phyloP scores from a whole-genome alignment of 2,888 invertebrate species.

The Eilema sororculum region DNA sequence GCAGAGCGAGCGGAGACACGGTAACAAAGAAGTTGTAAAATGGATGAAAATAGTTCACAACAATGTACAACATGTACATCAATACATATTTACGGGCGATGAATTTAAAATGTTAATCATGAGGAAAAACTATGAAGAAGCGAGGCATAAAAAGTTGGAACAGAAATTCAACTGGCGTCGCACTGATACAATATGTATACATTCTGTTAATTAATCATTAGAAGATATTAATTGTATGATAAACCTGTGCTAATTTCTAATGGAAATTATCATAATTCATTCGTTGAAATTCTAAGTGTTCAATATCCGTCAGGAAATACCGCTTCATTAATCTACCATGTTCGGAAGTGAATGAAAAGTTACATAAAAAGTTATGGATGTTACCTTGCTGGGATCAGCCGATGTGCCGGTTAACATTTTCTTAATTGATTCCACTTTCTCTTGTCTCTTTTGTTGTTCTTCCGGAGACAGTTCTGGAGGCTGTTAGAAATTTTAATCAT shows the following conservation, averaged over 20 bases:
- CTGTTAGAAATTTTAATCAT: conserved; percentile 64
- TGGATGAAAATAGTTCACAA: conserved; percentile 29
- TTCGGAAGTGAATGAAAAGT: conserved; percentile 32
- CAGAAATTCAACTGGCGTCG: conserved; percentile 6
- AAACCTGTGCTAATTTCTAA: conserved; percentile 16
- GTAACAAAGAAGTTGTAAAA: conserved; percentile 33
- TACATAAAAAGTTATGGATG: conserved; percentile 28
- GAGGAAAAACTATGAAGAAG: conserved; percentile 32
- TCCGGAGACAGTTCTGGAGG: conserved; percentile 94
- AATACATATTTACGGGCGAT: conserved; percentile 16
- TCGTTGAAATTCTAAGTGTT: conserved; percentile 36
- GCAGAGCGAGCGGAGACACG: conserved; percentile 65
- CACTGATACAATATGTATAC: conserved; percentile 1
- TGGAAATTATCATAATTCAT: conserved; percentile 43
- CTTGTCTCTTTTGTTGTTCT: conserved; percentile 93
- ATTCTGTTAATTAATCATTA: conserved; percentile 20
- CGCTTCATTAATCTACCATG: conserved; percentile 31
- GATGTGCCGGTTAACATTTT: conserved; percentile 94
- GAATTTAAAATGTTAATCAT: conserved; percentile 24
- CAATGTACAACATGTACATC: conserved; percentile 26
- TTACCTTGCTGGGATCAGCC: conserved; percentile 81
- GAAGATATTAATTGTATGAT: conserved; percentile 16
- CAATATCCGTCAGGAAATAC: conserved; percentile 39
- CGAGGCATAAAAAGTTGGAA: conserved; percentile 29
- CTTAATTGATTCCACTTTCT: conserved; percentile 96